Conservation (phyloP, 2,797 vertebrate genomes). For the Graptemys geographica region DNA sequence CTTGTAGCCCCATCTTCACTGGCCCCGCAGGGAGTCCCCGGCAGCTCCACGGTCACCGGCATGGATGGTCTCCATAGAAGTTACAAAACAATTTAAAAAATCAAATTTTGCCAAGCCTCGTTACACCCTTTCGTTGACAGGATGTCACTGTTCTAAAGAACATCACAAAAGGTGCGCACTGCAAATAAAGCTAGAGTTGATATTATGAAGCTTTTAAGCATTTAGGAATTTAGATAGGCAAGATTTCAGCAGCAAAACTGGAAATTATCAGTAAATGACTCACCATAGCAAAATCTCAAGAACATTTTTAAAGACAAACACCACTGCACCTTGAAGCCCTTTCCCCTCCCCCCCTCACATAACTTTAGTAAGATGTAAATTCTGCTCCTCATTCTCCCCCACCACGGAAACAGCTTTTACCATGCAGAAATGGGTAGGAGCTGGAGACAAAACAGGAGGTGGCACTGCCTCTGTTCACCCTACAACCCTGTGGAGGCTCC, state of each 20-base stretch:
- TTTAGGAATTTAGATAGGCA: neutral
- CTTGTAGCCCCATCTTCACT: too few species aligned
- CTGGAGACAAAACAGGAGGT: neutral
- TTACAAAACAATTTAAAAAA: too few species aligned
- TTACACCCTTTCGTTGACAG: neutral
- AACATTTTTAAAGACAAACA: neutral
- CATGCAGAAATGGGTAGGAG: neutral
- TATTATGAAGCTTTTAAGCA: neutral
- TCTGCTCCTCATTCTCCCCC: neutral
- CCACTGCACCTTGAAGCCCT: rapidly evolving
- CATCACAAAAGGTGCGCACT: neutral
- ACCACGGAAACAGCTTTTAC: neutral
- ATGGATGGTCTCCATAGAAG: too few species aligned
- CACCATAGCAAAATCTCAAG: neutral
- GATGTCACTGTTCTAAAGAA: neutral
- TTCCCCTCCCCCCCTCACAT: neutral
- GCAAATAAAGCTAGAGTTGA: neutral
- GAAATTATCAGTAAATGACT: neutral
- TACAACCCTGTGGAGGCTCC: neutral
- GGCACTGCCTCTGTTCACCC: neutral
- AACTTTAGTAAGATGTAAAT: neutral
- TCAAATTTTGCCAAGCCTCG: too few species aligned
- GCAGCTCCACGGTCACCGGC: too few species aligned
- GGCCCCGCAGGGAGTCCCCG: too few species aligned
- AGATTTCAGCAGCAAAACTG: neutral